Evolutionary conservation across 2,113 vertebrate species (phyloP).

Genomic region (Isurus oxyrinchus): DNA sequence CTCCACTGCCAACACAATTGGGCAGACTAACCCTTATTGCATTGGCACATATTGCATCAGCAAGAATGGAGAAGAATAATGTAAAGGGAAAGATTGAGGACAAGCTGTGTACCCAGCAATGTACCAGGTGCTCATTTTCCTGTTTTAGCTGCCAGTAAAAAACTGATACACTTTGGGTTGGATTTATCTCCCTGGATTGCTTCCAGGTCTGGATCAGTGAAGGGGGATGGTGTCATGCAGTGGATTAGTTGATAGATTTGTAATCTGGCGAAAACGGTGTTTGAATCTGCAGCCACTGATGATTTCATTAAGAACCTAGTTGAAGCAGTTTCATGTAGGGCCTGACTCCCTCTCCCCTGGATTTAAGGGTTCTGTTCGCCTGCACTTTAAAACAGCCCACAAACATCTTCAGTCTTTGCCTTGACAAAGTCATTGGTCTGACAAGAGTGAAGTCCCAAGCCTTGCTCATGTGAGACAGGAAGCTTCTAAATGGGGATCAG

Average conservation of each 20-base stretch:
- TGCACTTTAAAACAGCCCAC: too few species aligned
- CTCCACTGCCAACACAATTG: background rate
- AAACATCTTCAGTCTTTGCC: too few species aligned
- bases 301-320: background rate
- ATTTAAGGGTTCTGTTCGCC: too few species aligned
- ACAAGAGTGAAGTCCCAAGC: too few species aligned
- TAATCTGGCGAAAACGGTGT: background rate
- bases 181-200: background rate
- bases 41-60: background rate
- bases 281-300: background rate
- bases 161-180: background rate
- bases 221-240: background rate
- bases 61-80: background rate
- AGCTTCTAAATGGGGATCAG: too few species aligned
- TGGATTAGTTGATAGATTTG: background rate
- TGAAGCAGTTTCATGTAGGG: background rate
- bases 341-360: background rate
- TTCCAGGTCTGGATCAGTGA: background rate
- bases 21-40: background rate
- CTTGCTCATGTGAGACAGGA: too few species aligned
- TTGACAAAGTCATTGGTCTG: too few species aligned
- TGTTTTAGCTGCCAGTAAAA: background rate
- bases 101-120: background rate
- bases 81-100: background rate
- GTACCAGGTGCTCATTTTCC: background rate